These are phyloP conservation scores for Hestina assimilis DNA, from an alignment of 1,140 invertebrate species.

Conservation along the genomic window DNA sequence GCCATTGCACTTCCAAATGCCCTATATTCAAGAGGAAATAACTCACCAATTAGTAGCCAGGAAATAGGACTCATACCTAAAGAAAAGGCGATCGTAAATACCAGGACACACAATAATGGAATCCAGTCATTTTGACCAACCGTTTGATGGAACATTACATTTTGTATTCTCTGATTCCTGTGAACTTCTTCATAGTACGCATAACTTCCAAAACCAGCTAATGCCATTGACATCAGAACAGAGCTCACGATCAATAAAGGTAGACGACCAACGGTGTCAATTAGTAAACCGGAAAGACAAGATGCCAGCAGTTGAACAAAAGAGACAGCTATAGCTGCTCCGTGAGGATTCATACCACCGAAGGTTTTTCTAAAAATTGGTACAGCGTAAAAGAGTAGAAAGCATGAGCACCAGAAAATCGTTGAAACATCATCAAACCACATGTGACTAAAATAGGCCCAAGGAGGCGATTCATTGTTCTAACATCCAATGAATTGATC, in stretches of 20 bases:
- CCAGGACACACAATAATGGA: slow-evolving; percentile 88
- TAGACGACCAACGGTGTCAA: slow-evolving; percentile 89
- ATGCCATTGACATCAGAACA: slow-evolving; percentile 89
- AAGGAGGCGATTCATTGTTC: slow-evolving; percentile 70
- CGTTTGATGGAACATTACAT: slow-evolving; percentile 70
- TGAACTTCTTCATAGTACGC: slow-evolving; percentile 86
- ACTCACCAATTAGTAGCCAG: slow-evolving; percentile 92
- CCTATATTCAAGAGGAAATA: slow-evolving; percentile 92
- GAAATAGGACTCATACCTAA: slow-evolving; percentile 95
- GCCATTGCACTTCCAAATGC: slow-evolving; percentile 91
- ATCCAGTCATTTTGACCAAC: slow-evolving; percentile 87
- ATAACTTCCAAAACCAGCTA: slow-evolving; percentile 90
- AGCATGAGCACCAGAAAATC: slow-evolving; percentile 90
- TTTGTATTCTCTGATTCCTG: slow-evolving; percentile 75
- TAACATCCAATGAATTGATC: slow-evolving; percentile 61
- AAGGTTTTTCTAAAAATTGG: slow-evolving; percentile 90
- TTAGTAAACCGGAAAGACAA: slow-evolving; percentile 87
- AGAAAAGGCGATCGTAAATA: slow-evolving; percentile 92
- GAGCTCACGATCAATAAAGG: slow-evolving; percentile 89
- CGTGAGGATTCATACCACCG: slow-evolving; percentile 90
- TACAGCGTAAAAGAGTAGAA: slow-evolving; percentile 92
- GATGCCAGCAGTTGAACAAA: slow-evolving; percentile 89
- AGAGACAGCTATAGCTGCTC: slow-evolving; percentile 89
- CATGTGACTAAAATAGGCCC: slow-evolving; percentile 89
- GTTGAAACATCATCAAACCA: slow-evolving; percentile 91